Evolutionary conservation across 2,888 invertebrate genomes (phyloP), one percentile per base, ranked within the genome.

Genomic region (Melanargia galathea): DNA sequence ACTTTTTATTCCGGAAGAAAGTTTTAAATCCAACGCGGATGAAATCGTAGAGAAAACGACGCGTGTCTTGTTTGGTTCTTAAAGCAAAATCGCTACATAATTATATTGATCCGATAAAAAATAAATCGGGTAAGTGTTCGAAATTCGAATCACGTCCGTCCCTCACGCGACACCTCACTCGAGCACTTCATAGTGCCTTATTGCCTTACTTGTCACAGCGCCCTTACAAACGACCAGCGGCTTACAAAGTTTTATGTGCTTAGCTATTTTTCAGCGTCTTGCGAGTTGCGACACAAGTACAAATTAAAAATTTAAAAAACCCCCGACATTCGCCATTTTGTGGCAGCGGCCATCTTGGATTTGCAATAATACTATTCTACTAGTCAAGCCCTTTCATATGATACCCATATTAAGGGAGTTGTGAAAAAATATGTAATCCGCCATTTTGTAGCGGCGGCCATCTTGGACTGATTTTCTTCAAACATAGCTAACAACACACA

Each of bases 171-270:
- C 72, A 72, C 74, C 70, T 73, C 74, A 70, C 71, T 71, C 70
- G 64, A 62, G 61, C 67, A 67, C 68, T 66, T 65, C 68, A 65
- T 63, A 63, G 49, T 72, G 70, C 73, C 74, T 74, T 79, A 81
- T 79, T 79, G 76, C 74, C 73, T 74, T 74, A 74, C 78, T 80
- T 78, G 76, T 78, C 79, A 75, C 72, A 71, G 68, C 72, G 72
- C 75, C 62, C 66, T 61, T 52, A 58, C 65, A 33, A 33, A 30
- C 48, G 51, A 16, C 49, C 65, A 54, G 60, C 45, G 64, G 43
- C 55, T 49, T 48, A 16, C 65, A 70, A 68, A 60, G 52, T 63
- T 54, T 33, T 46, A n/a, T 20, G 13, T 30, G 65, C 58, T 57
- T 55, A 10, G 11, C 51, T 13, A 33, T 30, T 33, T 33, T 33